These are phyloP conservation scores for Coccyzus lansbergi DNA, from an alignment of 2,797 vertebrate species.

Conservation along the genomic window DNA sequence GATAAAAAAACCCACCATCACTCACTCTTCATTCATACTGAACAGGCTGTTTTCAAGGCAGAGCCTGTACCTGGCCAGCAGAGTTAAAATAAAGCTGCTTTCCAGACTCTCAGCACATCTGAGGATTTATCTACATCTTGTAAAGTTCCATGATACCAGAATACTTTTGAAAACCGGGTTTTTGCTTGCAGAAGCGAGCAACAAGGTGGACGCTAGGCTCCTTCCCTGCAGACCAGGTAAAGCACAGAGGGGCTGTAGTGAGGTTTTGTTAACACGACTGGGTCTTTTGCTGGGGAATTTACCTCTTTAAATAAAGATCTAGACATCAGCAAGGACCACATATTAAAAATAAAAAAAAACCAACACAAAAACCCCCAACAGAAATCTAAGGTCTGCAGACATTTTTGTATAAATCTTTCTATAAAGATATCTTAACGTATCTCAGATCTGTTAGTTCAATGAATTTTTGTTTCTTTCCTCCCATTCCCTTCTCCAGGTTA, in stretches of 20 bases:
- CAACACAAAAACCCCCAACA: not conserved
- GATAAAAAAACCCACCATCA: not conserved
- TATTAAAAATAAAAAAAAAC: not conserved
- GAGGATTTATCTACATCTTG: not conserved
- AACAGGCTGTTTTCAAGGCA: not conserved
- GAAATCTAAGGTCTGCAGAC: not conserved
- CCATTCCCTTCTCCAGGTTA: not conserved
- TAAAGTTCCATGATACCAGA: not conserved
- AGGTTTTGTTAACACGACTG: not conserved
- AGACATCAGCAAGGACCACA: not conserved
- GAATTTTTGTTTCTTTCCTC: not conserved
- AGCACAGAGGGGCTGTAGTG: rapidly evolving
- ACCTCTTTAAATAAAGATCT: not conserved
- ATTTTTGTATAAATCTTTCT: not conserved
- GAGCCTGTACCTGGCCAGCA: rapidly evolving
- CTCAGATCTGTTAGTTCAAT: not conserved
- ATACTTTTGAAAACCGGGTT: not conserved
- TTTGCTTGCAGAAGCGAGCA: not conserved
- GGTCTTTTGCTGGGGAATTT: not conserved
- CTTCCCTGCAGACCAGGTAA: not conserved
- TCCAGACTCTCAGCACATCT: not conserved
- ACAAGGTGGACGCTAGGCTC: not conserved
- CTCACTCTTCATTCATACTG: not conserved
- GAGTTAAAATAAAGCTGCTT: not conserved
- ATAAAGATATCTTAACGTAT: not conserved